These are phyloP conservation scores for Ctenodactylus gundi DNA, from an alignment of 2,113 vertebrate genomes.

Conservation along the genomic window DNA sequence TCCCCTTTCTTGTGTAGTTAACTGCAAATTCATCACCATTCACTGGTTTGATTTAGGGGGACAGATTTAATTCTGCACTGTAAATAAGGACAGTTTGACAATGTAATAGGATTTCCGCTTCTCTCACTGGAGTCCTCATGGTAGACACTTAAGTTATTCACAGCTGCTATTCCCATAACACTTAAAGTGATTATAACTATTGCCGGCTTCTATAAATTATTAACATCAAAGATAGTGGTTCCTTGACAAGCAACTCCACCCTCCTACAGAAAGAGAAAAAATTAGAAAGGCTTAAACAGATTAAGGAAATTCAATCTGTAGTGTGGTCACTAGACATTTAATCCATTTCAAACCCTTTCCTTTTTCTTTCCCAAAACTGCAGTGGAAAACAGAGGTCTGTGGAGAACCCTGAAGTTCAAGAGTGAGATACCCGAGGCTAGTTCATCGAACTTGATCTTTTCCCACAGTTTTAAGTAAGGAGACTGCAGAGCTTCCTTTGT, in stretches of 20 bases:
- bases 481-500: neutral
- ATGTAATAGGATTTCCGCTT: conserved; percentile 15
- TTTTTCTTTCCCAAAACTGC: neutral
- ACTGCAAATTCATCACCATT: neutral
- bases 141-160: conserved; percentile 67
- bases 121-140: neutral
- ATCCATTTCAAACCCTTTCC: neutral
- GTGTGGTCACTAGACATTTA: conserved; percentile 38
- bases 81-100: conserved; percentile 43
- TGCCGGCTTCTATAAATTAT: conserved; percentile 78
- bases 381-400: accelerated
- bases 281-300: neutral
- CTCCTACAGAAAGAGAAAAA: conserved; percentile 35
- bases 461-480: neutral
- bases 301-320: conserved; percentile 61
- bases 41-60: conserved; percentile 42
- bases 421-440: neutral
- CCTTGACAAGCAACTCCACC: conserved; percentile 56
- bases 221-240: conserved; percentile 72
- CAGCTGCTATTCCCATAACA: conserved; percentile 66
- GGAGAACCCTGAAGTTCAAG: neutral
- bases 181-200: conserved; percentile 77
- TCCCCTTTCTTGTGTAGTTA: conserved; percentile 43
- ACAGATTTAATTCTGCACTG: conserved; percentile 32
- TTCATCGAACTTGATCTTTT: neutral